Evolutionary conservation across 2,797 vertebrate genomes (phyloP), one percentile per base, ranked within the genome.

Genomic region (Loriculus beryllinus): DNA sequence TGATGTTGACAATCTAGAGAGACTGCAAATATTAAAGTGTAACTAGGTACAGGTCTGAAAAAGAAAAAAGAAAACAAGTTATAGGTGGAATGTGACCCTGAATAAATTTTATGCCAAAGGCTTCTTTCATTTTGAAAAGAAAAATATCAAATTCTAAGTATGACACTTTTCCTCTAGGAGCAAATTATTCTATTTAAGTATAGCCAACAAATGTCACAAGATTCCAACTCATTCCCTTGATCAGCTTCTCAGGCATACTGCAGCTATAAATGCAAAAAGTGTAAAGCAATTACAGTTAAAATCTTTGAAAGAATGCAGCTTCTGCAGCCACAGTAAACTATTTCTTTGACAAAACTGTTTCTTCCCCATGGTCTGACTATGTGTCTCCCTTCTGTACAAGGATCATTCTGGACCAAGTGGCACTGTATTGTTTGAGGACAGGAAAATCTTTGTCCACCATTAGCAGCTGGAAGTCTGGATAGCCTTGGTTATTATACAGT

Each of bases 1-100:
- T 60, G 63, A 95, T 90, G 76, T 96, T 88, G 92, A 90, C 76
- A 96, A 90, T 96, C 80, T 90, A 77, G 59, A 93, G 57, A 91
- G 72, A 71, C 65, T 88, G 84, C 69, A 94, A 96, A 94, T 78
- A 88, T 86, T 92, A 94, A 96, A 94, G 65, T 67, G 56, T 54
- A 68, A 72, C 74, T 82, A 95, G 68, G 54, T 48, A 43, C 35
- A 47, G 82, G 80, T 31, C 84, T 92, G 77, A 86, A 91, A 40
- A 91, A 79, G 40, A 28, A 67, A 48, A 87, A 69, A 18, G 51
- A 86, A 47, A 51, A 6, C 13, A 42, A 49, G 51, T 52, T 69
- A 90, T 45, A 35, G 45, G 57, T 80, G 52, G 92, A 88, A 59
- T 82, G 28, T 68, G 71, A 82, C 72, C 42, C 35, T 57, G 86